Evolutionary conservation across 2,888 invertebrate genomes (phyloP), one percentile per base, ranked within the genome.

Genomic region (Sympetrum striolatum): DNA sequence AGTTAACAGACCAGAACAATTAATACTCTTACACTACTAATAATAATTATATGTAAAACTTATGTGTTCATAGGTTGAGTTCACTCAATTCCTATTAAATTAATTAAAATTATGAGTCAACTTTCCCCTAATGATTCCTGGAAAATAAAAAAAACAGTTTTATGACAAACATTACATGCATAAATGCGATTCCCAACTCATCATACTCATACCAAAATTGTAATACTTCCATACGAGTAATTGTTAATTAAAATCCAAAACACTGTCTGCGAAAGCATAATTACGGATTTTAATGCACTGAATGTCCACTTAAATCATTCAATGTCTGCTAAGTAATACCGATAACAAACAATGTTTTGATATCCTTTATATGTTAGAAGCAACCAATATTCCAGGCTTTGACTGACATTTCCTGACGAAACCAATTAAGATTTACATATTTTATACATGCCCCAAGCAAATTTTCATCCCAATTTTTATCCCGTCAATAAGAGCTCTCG

Each of bases 361-460:
- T 22, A 60, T 25, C 12, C 37, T 35, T 53, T 60, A 39, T 22
- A 48, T 86, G 86, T 86, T 86, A 86, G 64, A 86, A 86, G 60
- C 86, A 86, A 60, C 37, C 86, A 37, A 60, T 60, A 37, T 37
- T 35, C 86, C 86, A 86, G 86, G 86, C 86, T 86, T 86, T 86
- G 86, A 86, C 86, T 86, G 58, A 31, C 82, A 82, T 82, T 60
- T 86, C 86, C 60, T 64, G 86, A n/a, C 37, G 37, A 58, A 35
- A 86, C 86, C 86, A 60, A 37, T 64, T n/a, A 25, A 60, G 86
- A 37, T 53, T 37, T n/a, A 60, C 86, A 86, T 37, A 31, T n/a
- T n/a, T n/a, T 86, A 86, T 64, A 64, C 86, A 86, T 86, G 86
- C 86, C 86, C 86, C 86, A 86, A 86, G 86, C 86, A 86, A 60